Percentiles rank a stretch among this genome's conserved stretches.
Evolutionary conservation across 2,888 invertebrate species (phyloP).

Genomic region (Aplocera efformata): DNA sequence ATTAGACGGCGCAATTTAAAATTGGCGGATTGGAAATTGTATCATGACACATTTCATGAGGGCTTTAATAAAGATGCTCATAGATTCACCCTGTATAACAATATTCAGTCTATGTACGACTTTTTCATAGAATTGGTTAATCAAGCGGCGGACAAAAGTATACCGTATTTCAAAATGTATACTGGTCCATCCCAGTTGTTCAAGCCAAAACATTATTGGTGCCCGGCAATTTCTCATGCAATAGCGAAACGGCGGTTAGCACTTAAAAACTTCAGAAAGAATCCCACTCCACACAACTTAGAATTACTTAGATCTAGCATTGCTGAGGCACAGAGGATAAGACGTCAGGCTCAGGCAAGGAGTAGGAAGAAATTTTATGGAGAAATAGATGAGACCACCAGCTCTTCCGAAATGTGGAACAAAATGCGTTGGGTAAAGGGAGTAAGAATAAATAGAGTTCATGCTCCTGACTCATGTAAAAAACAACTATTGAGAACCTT

Average conservation of each 20-base stretch:
- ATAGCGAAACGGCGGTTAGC: neutral
- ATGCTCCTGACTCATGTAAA: too few relatives aligned
- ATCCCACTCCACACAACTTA: slow-evolving; percentile 1
- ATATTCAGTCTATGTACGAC: too few relatives aligned
- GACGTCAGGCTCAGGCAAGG: neutral
- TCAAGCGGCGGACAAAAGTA: neutral
- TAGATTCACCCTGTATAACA: too few relatives aligned
- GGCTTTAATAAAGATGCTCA: too few relatives aligned
- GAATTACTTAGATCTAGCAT: neutral
- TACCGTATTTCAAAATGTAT: neutral
- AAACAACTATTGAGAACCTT: too few relatives aligned
- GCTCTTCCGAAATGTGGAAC: neutral
- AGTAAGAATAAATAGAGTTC: neutral
- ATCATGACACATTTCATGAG: too few relatives aligned
- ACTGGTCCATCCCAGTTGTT: neutral
- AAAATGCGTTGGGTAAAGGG: neutral
- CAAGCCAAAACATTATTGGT: slow-evolving; percentile 2
- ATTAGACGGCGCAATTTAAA: too few relatives aligned
- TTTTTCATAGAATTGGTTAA: too few relatives aligned
- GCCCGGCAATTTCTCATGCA: neutral
- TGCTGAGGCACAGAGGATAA: neutral
- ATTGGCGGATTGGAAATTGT: too few relatives aligned
- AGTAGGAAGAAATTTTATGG: neutral
- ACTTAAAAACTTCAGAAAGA: neutral
- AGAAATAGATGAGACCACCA: neutral